Conservation (phyloP, 2,888 invertebrate species). For the Psylliodes chrysocephalus region DNA sequence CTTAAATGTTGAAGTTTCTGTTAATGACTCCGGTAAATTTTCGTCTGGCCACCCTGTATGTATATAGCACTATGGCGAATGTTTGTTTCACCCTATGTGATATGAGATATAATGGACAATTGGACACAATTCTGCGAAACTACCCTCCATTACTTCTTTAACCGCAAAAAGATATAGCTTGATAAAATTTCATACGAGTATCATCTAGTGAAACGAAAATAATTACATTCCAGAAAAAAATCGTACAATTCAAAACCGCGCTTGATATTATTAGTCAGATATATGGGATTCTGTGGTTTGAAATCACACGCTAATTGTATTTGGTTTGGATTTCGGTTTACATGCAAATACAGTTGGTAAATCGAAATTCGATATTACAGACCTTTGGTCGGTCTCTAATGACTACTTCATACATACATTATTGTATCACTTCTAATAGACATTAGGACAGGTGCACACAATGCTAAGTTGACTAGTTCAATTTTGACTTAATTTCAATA, state of each 20-base stretch:
- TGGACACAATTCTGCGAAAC: no score
- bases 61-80: no score
- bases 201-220: neutral
- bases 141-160: no score
- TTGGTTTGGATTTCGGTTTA: conserved; percentile 7
- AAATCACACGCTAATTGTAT: conserved; percentile 2
- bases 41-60: no score
- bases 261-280: neutral
- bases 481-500: no score
- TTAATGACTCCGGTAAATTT: no score
- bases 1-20: no score
- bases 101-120: no score
- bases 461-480: no score
- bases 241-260: neutral
- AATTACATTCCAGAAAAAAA: neutral
- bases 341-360: conserved; percentile 8
- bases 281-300: conserved; percentile 6
- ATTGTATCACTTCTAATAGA: neutral
- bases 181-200: neutral
- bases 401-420: neutral
- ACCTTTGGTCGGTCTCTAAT: neutral
- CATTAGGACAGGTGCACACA: no score
- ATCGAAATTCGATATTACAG: conserved; percentile 2
- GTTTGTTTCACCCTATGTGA: no score
- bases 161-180: neutral